These are phyloP conservation scores for Chymomyza amoena DNA, from an alignment of 2,888 invertebrate genomes.

Conservation along the genomic window DNA sequence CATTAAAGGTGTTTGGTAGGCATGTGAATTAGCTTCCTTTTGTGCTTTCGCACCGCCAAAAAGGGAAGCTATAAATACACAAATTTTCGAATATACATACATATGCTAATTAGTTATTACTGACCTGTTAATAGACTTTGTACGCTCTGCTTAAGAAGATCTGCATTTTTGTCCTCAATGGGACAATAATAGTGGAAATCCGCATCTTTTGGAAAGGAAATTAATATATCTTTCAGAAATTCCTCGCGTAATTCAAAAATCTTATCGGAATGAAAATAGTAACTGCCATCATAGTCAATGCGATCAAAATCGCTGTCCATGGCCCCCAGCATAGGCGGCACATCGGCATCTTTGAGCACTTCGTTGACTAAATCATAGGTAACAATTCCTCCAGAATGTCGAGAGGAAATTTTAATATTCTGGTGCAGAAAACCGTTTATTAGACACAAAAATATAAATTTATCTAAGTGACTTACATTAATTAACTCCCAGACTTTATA, in stretches of 20 bases:
- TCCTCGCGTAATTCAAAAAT: slow-evolving; percentile 77
- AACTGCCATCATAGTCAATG: slow-evolving; percentile 77
- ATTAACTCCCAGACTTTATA: slow-evolving; percentile 78
- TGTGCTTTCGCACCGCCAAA: slow-evolving; percentile 65
- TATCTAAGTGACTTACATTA: slow-evolving; percentile 63
- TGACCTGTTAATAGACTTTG: slow-evolving; percentile 70
- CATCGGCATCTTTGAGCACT: slow-evolving; percentile 77
- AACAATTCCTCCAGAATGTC: slow-evolving; percentile 76
- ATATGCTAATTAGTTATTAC: background rate
- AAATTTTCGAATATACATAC: background rate
- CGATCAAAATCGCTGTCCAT: slow-evolving; percentile 77
- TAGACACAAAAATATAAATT: background rate
- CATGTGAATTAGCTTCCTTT: slow-evolving; percentile 58
- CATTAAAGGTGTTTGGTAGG: slow-evolving; percentile 71
- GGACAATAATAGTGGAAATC: slow-evolving; percentile 71
- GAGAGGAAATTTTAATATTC: slow-evolving; percentile 77
- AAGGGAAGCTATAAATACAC: slow-evolving; percentile 56
- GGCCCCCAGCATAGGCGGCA: slow-evolving; percentile 76
- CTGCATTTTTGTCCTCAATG: slow-evolving; percentile 68
- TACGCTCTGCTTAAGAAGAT: slow-evolving; percentile 66
- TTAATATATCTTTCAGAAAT: slow-evolving; percentile 72
- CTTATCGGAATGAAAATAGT: slow-evolving; percentile 76
- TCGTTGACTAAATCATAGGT: slow-evolving; percentile 78
- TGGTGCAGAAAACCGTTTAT: slow-evolving; percentile 26
- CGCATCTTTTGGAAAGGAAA: slow-evolving; percentile 54